phyloP scores from a whole-genome alignment of 2,888 invertebrate species.

The Selenia dentaria region DNA sequence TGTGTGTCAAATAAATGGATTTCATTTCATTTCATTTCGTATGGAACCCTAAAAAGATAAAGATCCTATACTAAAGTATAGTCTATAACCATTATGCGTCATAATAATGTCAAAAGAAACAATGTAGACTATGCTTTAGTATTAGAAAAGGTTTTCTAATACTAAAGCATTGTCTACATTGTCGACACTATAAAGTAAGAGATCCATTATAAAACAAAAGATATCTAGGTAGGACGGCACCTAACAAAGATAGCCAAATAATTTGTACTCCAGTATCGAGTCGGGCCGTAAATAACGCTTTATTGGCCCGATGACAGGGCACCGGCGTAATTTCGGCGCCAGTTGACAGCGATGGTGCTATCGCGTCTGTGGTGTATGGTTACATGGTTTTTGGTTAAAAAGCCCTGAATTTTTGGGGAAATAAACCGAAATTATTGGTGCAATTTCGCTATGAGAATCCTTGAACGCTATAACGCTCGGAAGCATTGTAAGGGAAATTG shows the following conservation, averaged over 20 bases:
- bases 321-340: slow-evolving; percentile 11
- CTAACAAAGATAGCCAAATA: background rate
- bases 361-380: background rate
- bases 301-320: slow-evolving; percentile 30
- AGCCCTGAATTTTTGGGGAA: background rate
- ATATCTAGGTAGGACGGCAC: background rate
- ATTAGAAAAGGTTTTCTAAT: too few relatives aligned
- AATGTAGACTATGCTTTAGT: too few relatives aligned
- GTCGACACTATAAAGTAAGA: too few relatives aligned
- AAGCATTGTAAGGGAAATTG: too few relatives aligned
- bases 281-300: slow-evolving; percentile 28
- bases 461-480: background rate
- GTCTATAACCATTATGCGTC: too few relatives aligned
- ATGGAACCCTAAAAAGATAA: too few relatives aligned
- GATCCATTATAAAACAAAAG: background rate
- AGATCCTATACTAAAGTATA: too few relatives aligned
- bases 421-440: background rate
- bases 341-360: slow-evolving; percentile 6
- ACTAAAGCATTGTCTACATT: too few relatives aligned
- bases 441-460: background rate
- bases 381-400: background rate
- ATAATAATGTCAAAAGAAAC: too few relatives aligned
- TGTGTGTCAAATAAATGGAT: too few relatives aligned
- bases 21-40: too few relatives aligned
- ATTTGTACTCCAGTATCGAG: slow-evolving; percentile 6